Evolutionary conservation across 1,140 invertebrate species (phyloP), one percentile per base, ranked within the genome.

Genomic region (Solen grandis): DNA sequence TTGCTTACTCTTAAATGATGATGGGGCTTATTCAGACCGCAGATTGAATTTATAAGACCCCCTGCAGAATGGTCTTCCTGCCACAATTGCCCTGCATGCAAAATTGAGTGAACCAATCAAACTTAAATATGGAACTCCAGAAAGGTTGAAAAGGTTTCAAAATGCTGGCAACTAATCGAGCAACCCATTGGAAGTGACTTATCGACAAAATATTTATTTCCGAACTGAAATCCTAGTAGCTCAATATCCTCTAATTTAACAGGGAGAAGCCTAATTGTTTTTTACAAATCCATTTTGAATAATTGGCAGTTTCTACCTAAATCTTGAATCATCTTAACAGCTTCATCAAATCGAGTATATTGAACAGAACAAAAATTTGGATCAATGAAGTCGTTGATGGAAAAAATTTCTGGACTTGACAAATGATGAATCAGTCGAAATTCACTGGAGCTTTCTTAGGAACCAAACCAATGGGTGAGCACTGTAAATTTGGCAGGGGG

Each of bases 201-300:
- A 41, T 35, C 65, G 50, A 68, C 38, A 29, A 22, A 27, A 16
- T 10, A 31, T 65, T 65, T 65, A 5, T 22, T 33, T 14, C 10
- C 62, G 13, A 65, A 65, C 62, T 27, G 29, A 31, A 65, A 65
- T 25, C 62, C 62, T 29, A 65, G 22, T 65, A 10, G 31, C 5
- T 65, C 62, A 22, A 38, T 13, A 19, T 68, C 33, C 19, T 22
- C 35, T 8, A n/a, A n/a, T 19, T 16, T n/a, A n/a, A 70, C 31
- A 13, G 68, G 68, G 14, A 70, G 10, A 10, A 70, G 27, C 31
- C 41, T 70, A 29, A 73, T 33, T 16, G 52, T 29, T 10, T 5
- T 46, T 52, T 76, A 65, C 2, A 76, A 31, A 62, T 76, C 62
- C 62, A 76, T 54, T 66, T 76, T 65, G n/a, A n/a, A n/a, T n/a